Evolutionary conservation across 1,140 invertebrate species (phyloP), one percentile per base, ranked within the genome.

Genomic region (Gonatopus flavifemur): DNA sequence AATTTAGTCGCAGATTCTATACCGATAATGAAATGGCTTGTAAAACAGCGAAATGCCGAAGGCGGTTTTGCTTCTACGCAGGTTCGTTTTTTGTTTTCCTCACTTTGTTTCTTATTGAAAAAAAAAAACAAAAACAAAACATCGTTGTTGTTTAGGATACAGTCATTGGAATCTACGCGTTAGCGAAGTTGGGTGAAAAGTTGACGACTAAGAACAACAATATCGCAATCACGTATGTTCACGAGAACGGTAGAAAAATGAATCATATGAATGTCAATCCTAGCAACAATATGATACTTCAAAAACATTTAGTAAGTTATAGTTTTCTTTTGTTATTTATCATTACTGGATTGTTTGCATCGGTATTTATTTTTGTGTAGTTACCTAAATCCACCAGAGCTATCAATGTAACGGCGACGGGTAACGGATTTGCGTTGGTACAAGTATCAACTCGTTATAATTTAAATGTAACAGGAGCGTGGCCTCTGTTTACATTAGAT

Each of bases 401-500:
- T 2, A 68, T 91, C 0, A 83, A 83, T 20, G 78, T 92, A 10
- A 82, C 83, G 18, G 91, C 90, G 0, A 83, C 82, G 22, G 95
- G 96, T 7, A 83, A 79, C 24, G 95, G 95, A 25, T 84, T 95
- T 65, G 91, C 86, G 0, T 69, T 96, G 33, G 81, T 94, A 24
- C 91, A 94, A 71, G 83, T 97, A 1, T 87, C 86, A 3, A 93
- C 90, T 59, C 82, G 81, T 36, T 94, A 94, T 65, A 91, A 93
- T 72, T 83, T 93, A 24, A 93, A 94, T 71, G 91, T 94, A 4
- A 94, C 93, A 13, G 91, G 88, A 9, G 87, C 92, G 13, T 92
- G 89, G 84, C 93, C 94, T 2, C 79, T 93, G 15, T 97, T 95
- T 72, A 89, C 86, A 5, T 78, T 96, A 3, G 93, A 95, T 77